Conservation (phyloP, 2,797 vertebrate species). For the Eurystomus glaucurus region DNA sequence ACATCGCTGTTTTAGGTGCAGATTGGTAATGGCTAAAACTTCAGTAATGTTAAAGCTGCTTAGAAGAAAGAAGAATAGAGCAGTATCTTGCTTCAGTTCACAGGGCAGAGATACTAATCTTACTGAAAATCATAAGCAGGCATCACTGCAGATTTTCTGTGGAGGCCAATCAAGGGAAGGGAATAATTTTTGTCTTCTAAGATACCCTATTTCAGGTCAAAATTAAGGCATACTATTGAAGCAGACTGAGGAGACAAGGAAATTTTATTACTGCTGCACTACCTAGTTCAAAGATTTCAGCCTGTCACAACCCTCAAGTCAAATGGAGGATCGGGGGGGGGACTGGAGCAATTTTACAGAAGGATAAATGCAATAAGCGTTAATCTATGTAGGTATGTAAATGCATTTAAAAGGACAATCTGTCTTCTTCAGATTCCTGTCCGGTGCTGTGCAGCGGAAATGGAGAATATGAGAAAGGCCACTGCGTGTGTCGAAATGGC, state of each 20-base stretch:
- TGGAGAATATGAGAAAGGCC: slow-evolving; percentile 94
- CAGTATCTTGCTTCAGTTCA: background rate
- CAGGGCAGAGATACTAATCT: background rate
- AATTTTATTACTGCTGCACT: background rate
- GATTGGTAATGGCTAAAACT: background rate
- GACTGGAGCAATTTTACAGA: background rate
- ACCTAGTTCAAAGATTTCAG: background rate
- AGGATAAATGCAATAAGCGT: background rate
- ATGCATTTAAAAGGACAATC: background rate
- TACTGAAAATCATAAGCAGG: background rate
- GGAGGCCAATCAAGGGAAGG: background rate
- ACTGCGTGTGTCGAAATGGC: slow-evolving; percentile 91
- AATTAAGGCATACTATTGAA: background rate
- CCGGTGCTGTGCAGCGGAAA: slow-evolving; percentile 95
- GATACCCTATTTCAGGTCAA: background rate
- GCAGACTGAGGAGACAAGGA: background rate
- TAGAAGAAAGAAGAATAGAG: background rate
- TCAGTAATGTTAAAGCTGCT: background rate
- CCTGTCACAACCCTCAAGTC: background rate
- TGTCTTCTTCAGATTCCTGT: slow-evolving; percentile 89
- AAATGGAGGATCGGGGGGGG: background rate
- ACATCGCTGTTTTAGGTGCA: background rate
- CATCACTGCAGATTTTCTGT: background rate
- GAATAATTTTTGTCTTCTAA: background rate
- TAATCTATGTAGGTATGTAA: slow-evolving; percentile 3